These are phyloP conservation scores for Dasypolia templi DNA, from an alignment of 2,888 invertebrate genomes.

Conservation along the genomic window DNA sequence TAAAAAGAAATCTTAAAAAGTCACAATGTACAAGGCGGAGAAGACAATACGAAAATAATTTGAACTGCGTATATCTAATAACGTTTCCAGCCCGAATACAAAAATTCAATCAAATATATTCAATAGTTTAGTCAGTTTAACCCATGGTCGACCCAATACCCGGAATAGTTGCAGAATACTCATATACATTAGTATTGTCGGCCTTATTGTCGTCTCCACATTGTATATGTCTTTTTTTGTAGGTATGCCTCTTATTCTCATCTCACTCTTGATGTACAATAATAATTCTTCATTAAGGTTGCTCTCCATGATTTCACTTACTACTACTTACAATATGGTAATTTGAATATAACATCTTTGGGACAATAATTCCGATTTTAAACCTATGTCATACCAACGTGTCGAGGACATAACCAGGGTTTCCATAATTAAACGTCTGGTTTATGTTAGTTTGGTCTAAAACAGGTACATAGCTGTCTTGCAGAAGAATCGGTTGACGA, in stretches of 20 bases:
- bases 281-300: conserved; percentile 2
- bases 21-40: not conserved
- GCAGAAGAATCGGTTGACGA: conserved; percentile 85
- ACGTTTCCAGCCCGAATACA: not conserved
- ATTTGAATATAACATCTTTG: conserved; percentile 70
- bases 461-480: conserved; percentile 87
- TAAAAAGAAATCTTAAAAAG: conserved; percentile 4
- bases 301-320: conserved; percentile 47
- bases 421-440: conserved; percentile 67
- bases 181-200: not conserved
- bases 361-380: conserved; percentile 65
- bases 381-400: conserved; percentile 87
- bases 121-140: not conserved
- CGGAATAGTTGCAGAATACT: not conserved
- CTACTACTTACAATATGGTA: conserved; percentile 68
- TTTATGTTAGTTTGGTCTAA: conserved; percentile 79
- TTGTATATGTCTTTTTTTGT: not conserved
- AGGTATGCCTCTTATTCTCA: conserved; percentile 39
- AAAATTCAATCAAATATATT: not conserved
- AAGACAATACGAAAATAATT: not conserved
- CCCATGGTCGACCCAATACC: not conserved
- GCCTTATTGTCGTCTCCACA: not conserved
- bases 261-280: not conserved
- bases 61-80: not conserved
- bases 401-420: conserved; percentile 82